Evolutionary conservation across 2,113 vertebrate genomes (phyloP).

Genomic region (Melierax canorus): DNA sequence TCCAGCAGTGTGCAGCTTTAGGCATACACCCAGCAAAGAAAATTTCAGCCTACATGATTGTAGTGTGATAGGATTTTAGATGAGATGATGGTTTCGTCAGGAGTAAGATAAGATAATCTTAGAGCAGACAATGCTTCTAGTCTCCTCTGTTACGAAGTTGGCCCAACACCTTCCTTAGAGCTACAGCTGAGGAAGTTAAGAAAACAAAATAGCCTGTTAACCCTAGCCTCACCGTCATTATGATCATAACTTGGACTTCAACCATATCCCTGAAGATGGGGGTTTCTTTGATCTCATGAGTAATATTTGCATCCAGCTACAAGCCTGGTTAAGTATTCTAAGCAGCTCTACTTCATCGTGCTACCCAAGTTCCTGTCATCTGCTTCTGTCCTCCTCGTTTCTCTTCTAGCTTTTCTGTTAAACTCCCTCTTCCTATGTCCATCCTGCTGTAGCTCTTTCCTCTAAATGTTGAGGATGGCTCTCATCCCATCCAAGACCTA

Average conservation of each 20-base stretch:
- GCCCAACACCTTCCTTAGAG: not conserved
- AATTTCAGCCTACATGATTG: constrained; percentile 28
- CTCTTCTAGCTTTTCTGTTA: not conserved
- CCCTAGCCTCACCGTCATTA: not conserved
- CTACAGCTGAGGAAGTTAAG: not conserved
- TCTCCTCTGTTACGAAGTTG: not conserved
- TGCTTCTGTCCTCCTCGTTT: not conserved
- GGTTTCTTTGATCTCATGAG: not conserved
- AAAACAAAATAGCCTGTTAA: not conserved
- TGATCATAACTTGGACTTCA: not conserved
- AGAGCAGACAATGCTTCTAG: not conserved
- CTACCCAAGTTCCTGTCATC: not conserved
- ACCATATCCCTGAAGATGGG: not conserved
- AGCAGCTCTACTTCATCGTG: not conserved
- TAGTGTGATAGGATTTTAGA: constrained; percentile 47
- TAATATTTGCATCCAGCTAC: not conserved
- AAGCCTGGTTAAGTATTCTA: not conserved
- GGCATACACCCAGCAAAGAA: constrained; percentile 47
- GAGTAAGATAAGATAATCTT: not conserved
- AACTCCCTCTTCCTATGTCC: not conserved
- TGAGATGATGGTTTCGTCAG: constrained; percentile 13
- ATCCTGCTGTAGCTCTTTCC: not conserved
- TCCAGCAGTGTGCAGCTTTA: constrained; percentile 46
- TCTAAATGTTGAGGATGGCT: not conserved
- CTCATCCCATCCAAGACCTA: not conserved